Evolutionary conservation across 2,888 invertebrate genomes (phyloP), one percentile per base, ranked within the genome.

Genomic region (Ptychoptera albimana): DNA sequence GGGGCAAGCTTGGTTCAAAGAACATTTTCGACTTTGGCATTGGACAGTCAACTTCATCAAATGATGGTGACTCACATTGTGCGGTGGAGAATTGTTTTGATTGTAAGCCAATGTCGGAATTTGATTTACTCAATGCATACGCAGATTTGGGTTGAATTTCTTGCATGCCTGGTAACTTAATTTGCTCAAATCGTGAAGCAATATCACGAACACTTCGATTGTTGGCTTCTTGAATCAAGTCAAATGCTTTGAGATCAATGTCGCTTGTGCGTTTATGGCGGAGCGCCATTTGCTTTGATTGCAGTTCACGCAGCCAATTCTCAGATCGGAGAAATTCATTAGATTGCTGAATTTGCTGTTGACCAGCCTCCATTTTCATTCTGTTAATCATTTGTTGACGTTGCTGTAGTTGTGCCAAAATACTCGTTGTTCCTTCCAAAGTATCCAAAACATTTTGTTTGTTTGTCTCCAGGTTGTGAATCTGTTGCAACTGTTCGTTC

Each of bases 171-270:
- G 2, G 60, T 55, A 37, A 58, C 42, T 46, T 64, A 63, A 15
- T 65, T 63, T 51, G 71, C 61, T 89, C 88, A 60, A 89, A 89
- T 56, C 79, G 77, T 1, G 84, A 83, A 1, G 88, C 85, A 56
- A 89, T 73, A 60, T 84, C 85, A 60, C 77, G 77, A 0, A 89
- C 87, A 34, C 75, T 73, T 46, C 60, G 66, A 43, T 52, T 55
- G 46, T 49, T 44, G 11, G 13, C 46, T 11, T 51, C 51, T 4
- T 46, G 43, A 11, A 42, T 16, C 16, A 15, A 16, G 31, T 40
- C 40, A 3, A 40, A 3, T 16, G 34, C 14, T 31, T 30, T 8
- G 30, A 31, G 40, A 15, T 40, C 31, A 11, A 40, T 15, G 9
- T 32, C 32, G 2, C 31, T 2, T 15, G 32, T n/a, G 29, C 53